These are phyloP conservation scores for Mustela erminea DNA, from an alignment of 2,797 vertebrate species.

Conservation along the genomic window DNA sequence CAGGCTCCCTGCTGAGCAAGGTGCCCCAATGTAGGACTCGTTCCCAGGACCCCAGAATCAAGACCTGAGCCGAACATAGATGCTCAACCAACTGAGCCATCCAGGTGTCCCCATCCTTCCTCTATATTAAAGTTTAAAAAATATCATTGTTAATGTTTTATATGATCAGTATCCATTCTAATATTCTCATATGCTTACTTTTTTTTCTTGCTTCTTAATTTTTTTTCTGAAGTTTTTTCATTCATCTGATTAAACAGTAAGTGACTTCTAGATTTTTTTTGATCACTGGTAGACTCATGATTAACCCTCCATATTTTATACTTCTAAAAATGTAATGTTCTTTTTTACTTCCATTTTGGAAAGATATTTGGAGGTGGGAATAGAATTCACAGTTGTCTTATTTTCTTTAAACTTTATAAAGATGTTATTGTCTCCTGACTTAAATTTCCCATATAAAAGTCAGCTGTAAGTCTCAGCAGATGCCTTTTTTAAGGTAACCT, in stretches of 20 bases:
- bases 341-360: not conserved
- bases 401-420: constrained; percentile 17
- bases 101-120: not conserved
- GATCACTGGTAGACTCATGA: not conserved
- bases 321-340: not conserved
- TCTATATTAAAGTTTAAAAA: not conserved
- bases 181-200: not conserved
- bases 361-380: not conserved
- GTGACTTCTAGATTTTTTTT: not conserved
- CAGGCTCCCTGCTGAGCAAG: not conserved
- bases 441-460: constrained; percentile 1
- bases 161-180: not conserved
- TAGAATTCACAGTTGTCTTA: not conserved
- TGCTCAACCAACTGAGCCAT: not conserved
- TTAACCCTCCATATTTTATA: not conserved
- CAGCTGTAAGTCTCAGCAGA: not conserved
- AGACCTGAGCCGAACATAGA: not conserved
- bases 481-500: not conserved
- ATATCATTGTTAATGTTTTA: not conserved
- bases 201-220: not conserved
- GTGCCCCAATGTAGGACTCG: rapidly evolving
- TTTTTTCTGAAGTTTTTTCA: not conserved
- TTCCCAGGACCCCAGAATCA: not conserved
- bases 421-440: not conserved
- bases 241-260: not conserved